Percentiles rank a stretch among this genome's conserved stretches.
Evolutionary conservation across 2,113 vertebrate genomes (phyloP).

Genomic region (Capricornis sumatraensis): DNA sequence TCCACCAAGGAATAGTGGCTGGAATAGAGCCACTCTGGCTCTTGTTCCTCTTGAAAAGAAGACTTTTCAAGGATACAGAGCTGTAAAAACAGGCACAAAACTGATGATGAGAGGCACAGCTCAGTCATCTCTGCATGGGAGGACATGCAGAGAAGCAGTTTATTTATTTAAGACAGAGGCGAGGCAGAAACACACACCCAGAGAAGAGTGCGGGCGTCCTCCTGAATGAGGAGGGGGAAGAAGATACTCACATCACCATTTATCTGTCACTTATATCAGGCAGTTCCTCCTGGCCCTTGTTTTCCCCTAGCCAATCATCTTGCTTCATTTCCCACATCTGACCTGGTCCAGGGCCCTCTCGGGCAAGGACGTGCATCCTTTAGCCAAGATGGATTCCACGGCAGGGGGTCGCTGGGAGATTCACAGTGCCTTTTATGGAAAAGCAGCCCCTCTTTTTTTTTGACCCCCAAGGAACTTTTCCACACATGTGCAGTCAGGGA

Average conservation of each 20-base stretch:
- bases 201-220: background rate
- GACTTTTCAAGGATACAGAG: background rate
- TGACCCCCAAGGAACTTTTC: background rate
- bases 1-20: background rate
- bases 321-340: background rate
- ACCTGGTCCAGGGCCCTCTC: background rate
- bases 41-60: background rate
- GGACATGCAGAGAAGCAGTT: background rate
- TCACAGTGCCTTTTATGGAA: background rate
- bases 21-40: background rate
- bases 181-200: background rate
- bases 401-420: background rate
- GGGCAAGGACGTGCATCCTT: fast-evolving
- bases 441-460: background rate
- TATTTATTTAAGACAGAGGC: background rate
- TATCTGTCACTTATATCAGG: background rate
- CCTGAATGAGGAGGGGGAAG: background rate
- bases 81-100: background rate
- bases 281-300: background rate
- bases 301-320: background rate
- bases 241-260: background rate
- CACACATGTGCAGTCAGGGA: too few species aligned
- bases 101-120: background rate
- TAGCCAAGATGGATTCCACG: background rate
- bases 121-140: background rate